phyloP scores from a whole-genome alignment of 2,888 invertebrate genomes.

The Hydriomena furcata region DNA sequence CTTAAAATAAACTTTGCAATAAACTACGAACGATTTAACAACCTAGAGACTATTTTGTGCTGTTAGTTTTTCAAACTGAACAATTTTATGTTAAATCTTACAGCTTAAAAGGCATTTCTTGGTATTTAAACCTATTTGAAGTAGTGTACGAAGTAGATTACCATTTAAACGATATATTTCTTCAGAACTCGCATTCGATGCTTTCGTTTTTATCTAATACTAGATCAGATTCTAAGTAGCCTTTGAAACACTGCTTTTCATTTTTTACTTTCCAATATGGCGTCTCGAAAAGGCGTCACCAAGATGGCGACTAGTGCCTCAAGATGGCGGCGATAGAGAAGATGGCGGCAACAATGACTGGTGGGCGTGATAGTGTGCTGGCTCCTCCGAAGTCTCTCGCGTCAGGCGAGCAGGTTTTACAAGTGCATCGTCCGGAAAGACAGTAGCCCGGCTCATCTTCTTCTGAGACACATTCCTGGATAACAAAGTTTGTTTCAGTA shows the following conservation, averaged over 20 bases:
- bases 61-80: constrained; percentile 30
- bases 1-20: constrained; percentile 47
- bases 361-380: constrained; percentile 48
- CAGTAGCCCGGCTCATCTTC: constrained; percentile 76
- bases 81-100: constrained; percentile 15
- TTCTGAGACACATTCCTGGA: constrained; percentile 76
- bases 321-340: constrained; percentile 55
- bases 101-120: constrained; percentile 30
- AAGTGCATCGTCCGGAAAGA: constrained; percentile 69
- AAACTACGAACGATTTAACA: constrained; percentile 54
- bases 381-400: constrained; percentile 67
- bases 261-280: constrained; percentile 10
- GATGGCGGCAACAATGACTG: constrained; percentile 50
- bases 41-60: constrained; percentile 36
- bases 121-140: constrained; percentile 11
- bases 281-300: constrained; percentile 12
- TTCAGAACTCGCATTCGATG: constrained; percentile 12
- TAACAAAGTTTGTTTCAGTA: no score
- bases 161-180: no score
- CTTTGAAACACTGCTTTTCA: not conserved
- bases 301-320: constrained; percentile 49
- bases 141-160: no score
- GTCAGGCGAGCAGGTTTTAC: constrained; percentile 72
- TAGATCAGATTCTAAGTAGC: not conserved
- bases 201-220: constrained; percentile 1